These are phyloP conservation scores for Mormyrus iriodes DNA, from an alignment of 2,113 vertebrate genomes.

Conservation along the genomic window DNA sequence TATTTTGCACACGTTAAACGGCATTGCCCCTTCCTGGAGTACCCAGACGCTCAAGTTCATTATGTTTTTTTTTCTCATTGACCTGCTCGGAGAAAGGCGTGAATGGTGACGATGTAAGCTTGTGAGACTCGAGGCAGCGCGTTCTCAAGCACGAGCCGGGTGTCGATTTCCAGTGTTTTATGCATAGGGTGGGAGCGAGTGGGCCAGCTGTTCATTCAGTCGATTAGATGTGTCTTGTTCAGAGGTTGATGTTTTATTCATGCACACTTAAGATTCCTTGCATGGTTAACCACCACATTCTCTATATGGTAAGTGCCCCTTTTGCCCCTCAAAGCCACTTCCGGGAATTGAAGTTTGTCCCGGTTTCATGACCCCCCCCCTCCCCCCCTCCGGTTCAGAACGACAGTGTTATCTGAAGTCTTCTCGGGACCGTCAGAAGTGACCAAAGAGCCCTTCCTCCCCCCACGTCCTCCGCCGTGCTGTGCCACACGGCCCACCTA, in stretches of 20 bases:
- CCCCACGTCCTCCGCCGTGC: not conserved
- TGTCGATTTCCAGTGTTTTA: not conserved
- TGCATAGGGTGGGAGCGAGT: not conserved
- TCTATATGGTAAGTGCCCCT: not conserved
- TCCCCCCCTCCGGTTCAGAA: not conserved
- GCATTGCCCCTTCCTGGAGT: not conserved
- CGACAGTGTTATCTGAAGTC: not conserved
- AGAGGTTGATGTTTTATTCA: not conserved
- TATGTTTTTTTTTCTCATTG: too few species aligned
- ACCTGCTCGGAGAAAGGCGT: too few species aligned
- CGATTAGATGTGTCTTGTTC: not conserved
- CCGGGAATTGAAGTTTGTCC: not conserved
- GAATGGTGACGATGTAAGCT: too few species aligned
- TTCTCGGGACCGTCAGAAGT: not conserved
- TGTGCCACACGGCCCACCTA: not conserved
- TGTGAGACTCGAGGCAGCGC: too few species aligned
- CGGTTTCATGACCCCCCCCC: not conserved
- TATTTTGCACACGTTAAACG: not conserved
- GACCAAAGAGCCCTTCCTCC: slow-evolving; percentile 8
- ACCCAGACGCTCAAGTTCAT: not conserved
- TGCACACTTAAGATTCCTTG: not conserved
- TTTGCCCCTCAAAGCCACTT: not conserved
- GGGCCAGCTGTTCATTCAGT: not conserved
- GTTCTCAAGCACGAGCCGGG: too few species aligned
- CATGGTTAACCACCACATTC: not conserved